Evolutionary conservation across 2,888 invertebrate genomes (phyloP).

Genomic region (Plemyria rubiginata): DNA sequence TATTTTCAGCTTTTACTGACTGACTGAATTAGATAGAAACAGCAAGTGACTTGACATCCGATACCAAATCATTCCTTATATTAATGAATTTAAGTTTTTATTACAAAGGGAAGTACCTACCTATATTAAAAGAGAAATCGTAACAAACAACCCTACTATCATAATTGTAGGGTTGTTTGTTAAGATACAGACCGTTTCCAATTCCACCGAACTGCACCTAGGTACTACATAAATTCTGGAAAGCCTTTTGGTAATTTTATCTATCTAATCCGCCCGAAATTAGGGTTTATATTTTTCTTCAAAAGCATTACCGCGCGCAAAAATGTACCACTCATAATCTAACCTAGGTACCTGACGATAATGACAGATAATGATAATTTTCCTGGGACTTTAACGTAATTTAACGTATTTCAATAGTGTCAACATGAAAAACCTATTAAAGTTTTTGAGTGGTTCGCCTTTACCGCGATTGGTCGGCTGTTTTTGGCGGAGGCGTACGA

Average conservation of each 20-base stretch:
- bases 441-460: constrained; percentile 75
- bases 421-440: constrained; percentile 80
- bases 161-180: no score
- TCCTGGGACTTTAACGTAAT: constrained; percentile 56
- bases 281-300: constrained; percentile 11
- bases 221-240: not conserved
- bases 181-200: no score
- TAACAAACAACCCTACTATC: no score
- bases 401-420: constrained; percentile 57
- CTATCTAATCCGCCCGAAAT: constrained; percentile 11
- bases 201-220: not conserved
- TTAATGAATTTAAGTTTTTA: no score
- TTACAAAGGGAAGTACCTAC: no score
- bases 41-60: no score
- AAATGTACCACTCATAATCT: not conserved
- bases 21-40: no score
- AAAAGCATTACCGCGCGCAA: constrained; percentile 29
- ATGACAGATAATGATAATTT: constrained; percentile 51
- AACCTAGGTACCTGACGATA: not conserved
- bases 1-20: no score
- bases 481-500: constrained; percentile 67
- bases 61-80: no score
- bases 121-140: no score
- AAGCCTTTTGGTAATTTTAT: constrained; percentile 24
- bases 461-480: constrained; percentile 62